phyloP scores from a whole-genome alignment of 23 tunicate species.

The Styela plicata region DNA sequence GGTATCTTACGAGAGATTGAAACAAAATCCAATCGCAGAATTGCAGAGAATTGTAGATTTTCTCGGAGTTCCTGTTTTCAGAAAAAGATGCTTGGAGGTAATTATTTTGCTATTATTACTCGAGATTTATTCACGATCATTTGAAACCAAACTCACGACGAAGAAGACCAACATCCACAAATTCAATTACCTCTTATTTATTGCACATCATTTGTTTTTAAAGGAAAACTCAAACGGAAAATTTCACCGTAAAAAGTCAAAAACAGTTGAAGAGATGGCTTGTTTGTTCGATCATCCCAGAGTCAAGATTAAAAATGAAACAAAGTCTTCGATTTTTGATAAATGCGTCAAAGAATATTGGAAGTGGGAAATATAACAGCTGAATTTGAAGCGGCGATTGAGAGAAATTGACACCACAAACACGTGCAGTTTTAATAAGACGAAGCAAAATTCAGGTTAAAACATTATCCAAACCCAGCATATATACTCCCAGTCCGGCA shows the following conservation, averaged over 20 bases:
- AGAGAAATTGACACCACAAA: background rate
- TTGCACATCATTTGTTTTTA: background rate
- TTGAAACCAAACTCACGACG: no score
- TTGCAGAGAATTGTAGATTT: background rate
- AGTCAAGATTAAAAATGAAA: background rate
- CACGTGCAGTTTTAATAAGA: no score
- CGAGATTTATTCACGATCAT: no score
- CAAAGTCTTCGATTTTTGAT: background rate
- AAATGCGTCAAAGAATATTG: background rate
- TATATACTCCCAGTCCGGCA: no score
- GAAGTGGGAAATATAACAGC: background rate
- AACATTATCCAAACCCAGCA: no score
- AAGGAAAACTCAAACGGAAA: background rate
- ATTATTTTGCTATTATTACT: no score
- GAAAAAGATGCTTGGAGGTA: constrained; percentile 3
- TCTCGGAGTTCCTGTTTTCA: background rate
- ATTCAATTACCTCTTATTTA: no score
- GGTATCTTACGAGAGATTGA: constrained; percentile 10
- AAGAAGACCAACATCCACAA: no score
- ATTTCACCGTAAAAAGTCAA: background rate
- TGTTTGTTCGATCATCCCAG: background rate
- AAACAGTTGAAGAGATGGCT: background rate
- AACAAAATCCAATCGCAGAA: background rate
- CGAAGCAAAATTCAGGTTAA: no score
- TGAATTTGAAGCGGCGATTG: background rate